phyloP scores from a whole-genome alignment of 2,888 invertebrate species.

The Eristalinus sepulchralis region DNA sequence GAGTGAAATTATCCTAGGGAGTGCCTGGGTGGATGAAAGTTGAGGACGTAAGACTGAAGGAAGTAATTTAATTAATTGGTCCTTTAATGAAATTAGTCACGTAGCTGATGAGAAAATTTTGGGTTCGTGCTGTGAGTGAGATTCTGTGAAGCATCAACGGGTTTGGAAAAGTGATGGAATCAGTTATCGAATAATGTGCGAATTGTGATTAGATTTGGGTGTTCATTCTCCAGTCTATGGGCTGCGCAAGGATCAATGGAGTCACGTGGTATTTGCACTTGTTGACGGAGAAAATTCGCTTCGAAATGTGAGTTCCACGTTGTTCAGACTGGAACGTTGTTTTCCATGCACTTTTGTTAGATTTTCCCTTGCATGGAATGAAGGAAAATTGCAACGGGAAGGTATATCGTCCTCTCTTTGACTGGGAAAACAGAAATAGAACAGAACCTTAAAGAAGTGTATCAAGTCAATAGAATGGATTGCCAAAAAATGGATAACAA shows the following conservation, averaged over 20 bases:
- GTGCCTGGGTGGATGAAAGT: neutral
- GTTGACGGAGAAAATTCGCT: too few relatives aligned
- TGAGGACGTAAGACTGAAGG: neutral
- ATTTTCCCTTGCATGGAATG: too few relatives aligned
- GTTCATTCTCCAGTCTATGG: neutral
- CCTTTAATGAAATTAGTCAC: constrained; percentile 63
- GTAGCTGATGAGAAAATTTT: constrained; percentile 43
- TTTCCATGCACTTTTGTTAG: too few relatives aligned
- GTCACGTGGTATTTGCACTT: neutral
- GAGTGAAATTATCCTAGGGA: constrained; percentile 16
- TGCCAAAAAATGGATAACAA: too few relatives aligned
- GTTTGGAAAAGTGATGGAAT: neutral
- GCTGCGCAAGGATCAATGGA: neutral
- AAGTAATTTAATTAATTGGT: constrained; percentile 62
- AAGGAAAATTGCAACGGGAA: too few relatives aligned
- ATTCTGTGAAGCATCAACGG: neutral
- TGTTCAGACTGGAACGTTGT: too few relatives aligned
- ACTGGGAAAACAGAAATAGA: too few relatives aligned
- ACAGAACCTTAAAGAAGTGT: too few relatives aligned
- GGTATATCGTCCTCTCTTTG: too few relatives aligned
- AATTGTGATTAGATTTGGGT: neutral
- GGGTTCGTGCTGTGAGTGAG: constrained; percentile 4
- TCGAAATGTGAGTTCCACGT: too few relatives aligned
- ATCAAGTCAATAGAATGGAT: too few relatives aligned
- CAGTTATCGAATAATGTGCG: neutral